Percentiles rank a stretch among this genome's conserved stretches.
These are phyloP conservation scores for Cyanistes caeruleus DNA, from an alignment of 2,113 vertebrate species.

Conservation along the genomic window DNA sequence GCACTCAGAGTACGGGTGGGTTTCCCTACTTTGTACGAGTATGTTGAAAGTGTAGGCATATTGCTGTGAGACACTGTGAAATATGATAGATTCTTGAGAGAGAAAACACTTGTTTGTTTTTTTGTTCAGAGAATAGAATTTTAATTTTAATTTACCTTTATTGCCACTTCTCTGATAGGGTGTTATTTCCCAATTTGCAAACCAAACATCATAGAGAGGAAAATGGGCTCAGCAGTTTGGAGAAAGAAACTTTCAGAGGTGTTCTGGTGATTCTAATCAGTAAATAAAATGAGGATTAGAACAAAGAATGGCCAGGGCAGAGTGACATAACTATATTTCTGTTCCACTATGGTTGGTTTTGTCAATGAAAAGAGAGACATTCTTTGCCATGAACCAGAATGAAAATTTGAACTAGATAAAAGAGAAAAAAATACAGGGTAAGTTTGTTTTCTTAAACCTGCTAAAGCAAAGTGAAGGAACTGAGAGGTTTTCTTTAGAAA, in stretches of 20 bases:
- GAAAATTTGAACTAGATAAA: neutral
- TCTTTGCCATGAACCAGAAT: neutral
- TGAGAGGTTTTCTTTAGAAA: neutral
- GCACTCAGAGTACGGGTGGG: neutral
- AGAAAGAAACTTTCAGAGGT: neutral
- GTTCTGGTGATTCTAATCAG: neutral
- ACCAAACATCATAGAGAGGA: rapidly evolving
- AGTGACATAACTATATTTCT: neutral
- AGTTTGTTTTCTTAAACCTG: neutral
- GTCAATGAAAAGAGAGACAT: neutral
- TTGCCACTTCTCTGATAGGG: neutral
- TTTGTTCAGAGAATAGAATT: neutral
- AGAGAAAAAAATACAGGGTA: neutral
- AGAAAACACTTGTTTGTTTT: neutral
- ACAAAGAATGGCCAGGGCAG: neutral
- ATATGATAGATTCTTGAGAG: neutral
- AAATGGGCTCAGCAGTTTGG: neutral
- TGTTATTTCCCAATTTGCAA: neutral
- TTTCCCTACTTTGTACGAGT: neutral
- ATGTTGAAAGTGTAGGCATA: neutral
- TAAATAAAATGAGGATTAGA: neutral
- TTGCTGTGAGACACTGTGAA: neutral
- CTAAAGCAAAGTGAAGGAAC: neutral
- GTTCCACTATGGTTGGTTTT: neutral
- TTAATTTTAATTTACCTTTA: neutral